Percentiles rank a stretch among this genome's conserved stretches.
phyloP scores from a whole-genome alignment of 1,140 invertebrate genomes.

The Triops cancriformis region DNA sequence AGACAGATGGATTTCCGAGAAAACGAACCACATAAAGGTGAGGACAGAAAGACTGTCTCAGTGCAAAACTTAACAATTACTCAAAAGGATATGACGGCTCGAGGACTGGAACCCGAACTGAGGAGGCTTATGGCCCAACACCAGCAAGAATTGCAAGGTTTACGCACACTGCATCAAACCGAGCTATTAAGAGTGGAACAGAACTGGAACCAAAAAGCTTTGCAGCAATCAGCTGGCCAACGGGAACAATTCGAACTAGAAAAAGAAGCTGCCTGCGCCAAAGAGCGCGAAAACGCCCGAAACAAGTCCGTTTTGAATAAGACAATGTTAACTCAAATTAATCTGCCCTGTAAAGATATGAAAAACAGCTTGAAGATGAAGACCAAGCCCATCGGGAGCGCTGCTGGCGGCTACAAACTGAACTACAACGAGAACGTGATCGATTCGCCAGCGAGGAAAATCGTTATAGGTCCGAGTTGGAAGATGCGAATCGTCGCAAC shows the following conservation, averaged over 20 bases:
- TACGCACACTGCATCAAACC: conserved; percentile 50
- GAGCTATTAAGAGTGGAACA: conserved; percentile 46
- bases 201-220: conserved; percentile 44
- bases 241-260: conserved; percentile 43
- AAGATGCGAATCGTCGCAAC: conserved; percentile 35
- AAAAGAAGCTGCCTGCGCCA: conserved; percentile 41
- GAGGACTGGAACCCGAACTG: conserved; percentile 61
- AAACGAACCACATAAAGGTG: conserved; percentile 62
- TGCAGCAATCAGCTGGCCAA: conserved; percentile 44
- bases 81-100: conserved; percentile 54
- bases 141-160: conserved; percentile 49
- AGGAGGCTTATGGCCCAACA: conserved; percentile 54
- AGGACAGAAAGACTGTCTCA: neutral
- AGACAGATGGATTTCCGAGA: conserved; percentile 54
- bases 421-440: conserved; percentile 41
- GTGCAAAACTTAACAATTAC: neutral
- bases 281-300: conserved; percentile 40
- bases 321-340: neutral
- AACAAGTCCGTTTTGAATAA: neutral
- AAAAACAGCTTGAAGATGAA: conserved; percentile 47
- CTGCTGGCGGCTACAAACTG: conserved; percentile 42
- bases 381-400: conserved; percentile 47
- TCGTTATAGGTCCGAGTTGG: conserved; percentile 19
- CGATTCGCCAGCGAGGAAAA: conserved; percentile 36
- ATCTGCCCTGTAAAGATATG: conserved; percentile 37